phyloP scores from a whole-genome alignment of 2,888 invertebrate species.

The Caenorhabditis doughertyi region DNA sequence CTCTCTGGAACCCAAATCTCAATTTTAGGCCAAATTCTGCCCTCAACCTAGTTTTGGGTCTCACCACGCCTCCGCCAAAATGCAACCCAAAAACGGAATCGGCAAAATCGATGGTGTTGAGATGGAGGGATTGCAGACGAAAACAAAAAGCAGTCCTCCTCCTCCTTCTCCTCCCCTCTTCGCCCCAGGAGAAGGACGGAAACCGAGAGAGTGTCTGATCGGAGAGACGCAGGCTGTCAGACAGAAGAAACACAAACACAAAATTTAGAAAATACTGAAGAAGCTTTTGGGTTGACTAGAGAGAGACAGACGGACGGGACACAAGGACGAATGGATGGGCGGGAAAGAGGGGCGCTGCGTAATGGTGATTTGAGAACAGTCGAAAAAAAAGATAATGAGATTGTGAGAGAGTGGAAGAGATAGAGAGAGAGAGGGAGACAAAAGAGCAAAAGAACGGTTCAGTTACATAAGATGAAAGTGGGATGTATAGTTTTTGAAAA shows the following conservation, averaged over 20 bases:
- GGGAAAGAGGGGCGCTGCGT: not conserved
- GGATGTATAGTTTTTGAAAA: no score
- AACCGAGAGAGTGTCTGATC: conserved; percentile 19
- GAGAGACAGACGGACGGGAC: not conserved
- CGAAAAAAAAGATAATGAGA: not conserved
- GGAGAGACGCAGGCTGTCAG: conserved; percentile 7
- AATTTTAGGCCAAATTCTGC: no score
- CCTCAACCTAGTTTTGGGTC: no score
- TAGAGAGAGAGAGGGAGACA: not conserved
- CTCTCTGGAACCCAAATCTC: no score
- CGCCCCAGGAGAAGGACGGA: not conserved
- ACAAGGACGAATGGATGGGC: not conserved
- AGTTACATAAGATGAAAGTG: not conserved
- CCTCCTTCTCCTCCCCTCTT: not conserved
- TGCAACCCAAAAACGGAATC: no score
- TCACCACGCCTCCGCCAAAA: no score
- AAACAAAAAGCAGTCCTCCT: conserved; percentile 13
- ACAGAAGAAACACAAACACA: not conserved
- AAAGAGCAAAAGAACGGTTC: conserved; percentile 27
- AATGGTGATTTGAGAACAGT: conserved; percentile 4
- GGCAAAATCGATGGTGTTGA: no score
- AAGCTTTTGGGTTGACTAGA: conserved; percentile 10
- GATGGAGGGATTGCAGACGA: not conserved
- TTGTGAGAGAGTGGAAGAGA: not conserved
- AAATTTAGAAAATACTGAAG: not conserved